Conservation (phyloP, 2,888 invertebrate genomes). For the Plebejus argus region DNA sequence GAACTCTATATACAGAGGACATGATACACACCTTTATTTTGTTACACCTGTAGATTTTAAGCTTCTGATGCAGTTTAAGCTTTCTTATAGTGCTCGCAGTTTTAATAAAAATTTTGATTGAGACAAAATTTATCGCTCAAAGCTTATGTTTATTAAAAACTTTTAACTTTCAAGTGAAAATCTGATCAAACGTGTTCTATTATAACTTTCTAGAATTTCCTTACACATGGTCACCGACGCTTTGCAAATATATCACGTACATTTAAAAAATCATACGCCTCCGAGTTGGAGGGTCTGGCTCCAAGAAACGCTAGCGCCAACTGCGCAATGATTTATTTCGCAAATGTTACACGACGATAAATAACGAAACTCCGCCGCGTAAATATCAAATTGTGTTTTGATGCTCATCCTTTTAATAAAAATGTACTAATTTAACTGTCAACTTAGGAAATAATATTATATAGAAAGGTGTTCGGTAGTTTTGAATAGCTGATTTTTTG, state of each 20-base stretch:
- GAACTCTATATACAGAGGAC: no score
- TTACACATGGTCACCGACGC: not conserved
- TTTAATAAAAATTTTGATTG: no score
- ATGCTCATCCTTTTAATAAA: conserved; percentile 29
- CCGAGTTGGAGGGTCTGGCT: conserved; percentile 13
- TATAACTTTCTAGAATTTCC: not conserved
- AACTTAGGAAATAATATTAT: no score
- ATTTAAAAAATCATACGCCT: conserved; percentile 27
- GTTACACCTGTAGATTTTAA: no score
- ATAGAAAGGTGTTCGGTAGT: no score
- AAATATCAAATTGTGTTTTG: conserved; percentile 49
- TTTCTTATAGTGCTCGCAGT: no score
- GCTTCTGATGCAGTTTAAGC: no score
- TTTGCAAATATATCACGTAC: conserved; percentile 19
- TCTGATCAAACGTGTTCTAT: not conserved
- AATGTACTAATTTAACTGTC: not conserved
- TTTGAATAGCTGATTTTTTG: no score
- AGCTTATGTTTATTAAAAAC: no score
- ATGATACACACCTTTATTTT: no score
- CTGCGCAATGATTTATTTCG: conserved; percentile 62
- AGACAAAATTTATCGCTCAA: no score
- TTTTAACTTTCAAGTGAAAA: no score
- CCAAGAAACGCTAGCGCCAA: conserved; percentile 45
- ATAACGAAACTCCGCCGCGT: conserved; percentile 52
- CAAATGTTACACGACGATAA: conserved; percentile 50